Evolutionary conservation across 2,113 vertebrate species (phyloP).

Genomic region (Camelus dromedarius): DNA sequence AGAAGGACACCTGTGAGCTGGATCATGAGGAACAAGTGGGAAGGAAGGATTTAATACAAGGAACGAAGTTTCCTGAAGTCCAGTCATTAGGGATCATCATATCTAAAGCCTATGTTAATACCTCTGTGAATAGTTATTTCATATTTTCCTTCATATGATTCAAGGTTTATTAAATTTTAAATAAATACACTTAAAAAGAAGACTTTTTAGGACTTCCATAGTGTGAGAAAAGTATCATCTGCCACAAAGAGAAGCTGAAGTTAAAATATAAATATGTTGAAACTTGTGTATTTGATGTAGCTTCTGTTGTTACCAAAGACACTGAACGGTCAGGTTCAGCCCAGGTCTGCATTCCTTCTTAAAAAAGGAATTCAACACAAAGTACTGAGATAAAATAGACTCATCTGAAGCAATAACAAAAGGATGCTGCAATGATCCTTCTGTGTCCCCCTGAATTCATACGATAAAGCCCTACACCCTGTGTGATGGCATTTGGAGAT

Average conservation of each 20-base stretch:
- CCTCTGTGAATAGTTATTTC: not conserved
- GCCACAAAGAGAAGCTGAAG: not conserved
- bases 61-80: not conserved
- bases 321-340: not conserved
- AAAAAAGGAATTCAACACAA: not conserved
- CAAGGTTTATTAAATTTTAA: slow-evolving; percentile 2
- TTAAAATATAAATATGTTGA: slow-evolving; percentile 8
- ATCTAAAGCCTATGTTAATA: not conserved
- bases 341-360: not conserved
- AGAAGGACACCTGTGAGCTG: not conserved
- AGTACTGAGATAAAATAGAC: not conserved
- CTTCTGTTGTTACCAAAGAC: not conserved
- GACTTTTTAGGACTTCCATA: not conserved
- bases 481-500: not conserved
- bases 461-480: not conserved
- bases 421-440: not conserved
- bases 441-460: not conserved
- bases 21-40: not conserved
- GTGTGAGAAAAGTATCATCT: not conserved
- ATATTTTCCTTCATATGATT: not conserved
- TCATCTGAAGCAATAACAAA: not conserved
- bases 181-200: slow-evolving; percentile 14
- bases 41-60: not conserved
- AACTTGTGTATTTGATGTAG: not conserved
- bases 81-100: not conserved